Evolutionary conservation across 2,113 vertebrate species (phyloP).

Genomic region (Pseudorhombus dupliciocellatus): DNA sequence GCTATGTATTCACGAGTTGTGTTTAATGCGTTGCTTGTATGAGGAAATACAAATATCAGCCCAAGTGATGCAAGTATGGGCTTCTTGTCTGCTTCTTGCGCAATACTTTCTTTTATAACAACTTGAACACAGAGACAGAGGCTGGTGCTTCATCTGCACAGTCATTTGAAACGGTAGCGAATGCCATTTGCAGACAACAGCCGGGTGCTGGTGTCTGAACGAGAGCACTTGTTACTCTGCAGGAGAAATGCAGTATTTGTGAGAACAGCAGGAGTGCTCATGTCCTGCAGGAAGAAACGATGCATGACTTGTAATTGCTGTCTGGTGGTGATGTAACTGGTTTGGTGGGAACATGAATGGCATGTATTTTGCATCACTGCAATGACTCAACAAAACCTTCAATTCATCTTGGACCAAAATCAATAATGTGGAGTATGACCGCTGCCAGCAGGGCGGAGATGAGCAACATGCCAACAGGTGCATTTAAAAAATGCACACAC

Average conservation of each 20-base stretch:
- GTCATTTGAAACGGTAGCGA: no score
- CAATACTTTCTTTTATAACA: no score
- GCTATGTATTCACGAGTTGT: no score
- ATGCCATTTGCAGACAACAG: no score
- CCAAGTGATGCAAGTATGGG: no score
- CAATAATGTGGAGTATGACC: not conserved
- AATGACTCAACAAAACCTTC: not conserved
- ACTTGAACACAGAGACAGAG: no score
- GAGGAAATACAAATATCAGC: no score
- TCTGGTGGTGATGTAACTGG: slow-evolving; percentile 14
- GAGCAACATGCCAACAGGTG: slow-evolving; percentile 12
- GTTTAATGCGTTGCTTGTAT: no score
- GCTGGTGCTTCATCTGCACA: no score
- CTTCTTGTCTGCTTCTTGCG: no score
- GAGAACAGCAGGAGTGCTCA: slow-evolving; percentile 1
- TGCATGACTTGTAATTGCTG: slow-evolving; percentile 5
- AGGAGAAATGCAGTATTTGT: slow-evolving; percentile 12
- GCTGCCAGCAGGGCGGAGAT: slow-evolving; percentile 39
- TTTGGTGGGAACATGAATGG: slow-evolving; percentile 1
- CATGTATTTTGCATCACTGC: not conserved
- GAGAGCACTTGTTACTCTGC: not conserved
- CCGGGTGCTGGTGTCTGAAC: not conserved
- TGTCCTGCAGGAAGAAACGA: slow-evolving; percentile 1
- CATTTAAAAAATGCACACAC: slow-evolving; percentile 7
- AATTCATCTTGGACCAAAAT: slow-evolving; percentile 4